Percentiles rank a stretch among this genome's conserved stretches.
phyloP scores from a whole-genome alignment of 1,140 invertebrate species.

The Eupristina koningsbergeri region DNA sequence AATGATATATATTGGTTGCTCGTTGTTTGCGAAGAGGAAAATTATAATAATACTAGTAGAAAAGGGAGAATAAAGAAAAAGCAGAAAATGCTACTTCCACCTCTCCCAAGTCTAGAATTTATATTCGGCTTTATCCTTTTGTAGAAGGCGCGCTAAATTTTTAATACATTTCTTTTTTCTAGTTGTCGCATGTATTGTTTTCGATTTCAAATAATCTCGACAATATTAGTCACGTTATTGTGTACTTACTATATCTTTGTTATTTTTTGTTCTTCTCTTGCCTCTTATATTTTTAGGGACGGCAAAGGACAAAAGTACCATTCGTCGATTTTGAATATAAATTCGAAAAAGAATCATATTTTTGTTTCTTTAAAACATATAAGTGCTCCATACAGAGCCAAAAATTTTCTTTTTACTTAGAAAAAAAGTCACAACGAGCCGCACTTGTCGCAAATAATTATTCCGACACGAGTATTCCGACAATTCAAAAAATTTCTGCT shows the following conservation, averaged over 20 bases:
- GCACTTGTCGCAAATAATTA: constrained; percentile 54
- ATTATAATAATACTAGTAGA: constrained; percentile 42
- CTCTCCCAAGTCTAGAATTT: constrained; percentile 33
- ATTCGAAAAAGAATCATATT: constrained; percentile 55
- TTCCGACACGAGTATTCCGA: constrained; percentile 69
- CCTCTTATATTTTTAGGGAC: constrained; percentile 57
- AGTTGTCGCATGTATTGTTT: constrained; percentile 36
- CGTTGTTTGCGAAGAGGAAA: constrained; percentile 49
- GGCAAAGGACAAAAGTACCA: constrained; percentile 73
- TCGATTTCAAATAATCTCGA: constrained; percentile 36
- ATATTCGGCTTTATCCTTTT: constrained; percentile 32
- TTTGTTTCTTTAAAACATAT: constrained; percentile 35
- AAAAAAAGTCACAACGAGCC: constrained; percentile 66
- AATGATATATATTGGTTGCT: constrained; percentile 20
- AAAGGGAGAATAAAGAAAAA: constrained; percentile 22
- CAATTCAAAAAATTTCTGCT: constrained; percentile 65
- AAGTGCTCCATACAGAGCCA: constrained; percentile 36
- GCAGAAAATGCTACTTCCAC: constrained; percentile 18
- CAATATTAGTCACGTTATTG: constrained; percentile 35
- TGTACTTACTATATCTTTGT: constrained; percentile 32
- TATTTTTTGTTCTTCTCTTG: constrained; percentile 50
- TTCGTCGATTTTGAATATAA: constrained; percentile 67
- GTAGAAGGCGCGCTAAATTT: constrained; percentile 37
- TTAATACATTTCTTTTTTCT: constrained; percentile 30
- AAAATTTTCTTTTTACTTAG: constrained; percentile 36